A percentile compares a stretch with the other conserved stretches of the same genome.
Evolutionary conservation across 2,113 vertebrate genomes (phyloP).

Genomic region (Agapornis roseicollis): DNA sequence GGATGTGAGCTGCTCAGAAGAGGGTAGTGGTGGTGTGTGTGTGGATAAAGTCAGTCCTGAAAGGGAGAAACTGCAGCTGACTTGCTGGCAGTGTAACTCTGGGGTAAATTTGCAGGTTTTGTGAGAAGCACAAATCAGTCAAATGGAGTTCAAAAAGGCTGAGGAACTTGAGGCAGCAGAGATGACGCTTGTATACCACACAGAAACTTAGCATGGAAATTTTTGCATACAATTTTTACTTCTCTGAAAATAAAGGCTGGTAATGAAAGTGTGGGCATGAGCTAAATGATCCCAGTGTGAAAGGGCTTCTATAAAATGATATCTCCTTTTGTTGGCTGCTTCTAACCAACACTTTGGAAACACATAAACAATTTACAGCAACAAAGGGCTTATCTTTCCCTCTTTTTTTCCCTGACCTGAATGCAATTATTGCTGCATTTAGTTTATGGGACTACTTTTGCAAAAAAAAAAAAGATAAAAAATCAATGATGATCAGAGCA

Average conservation of each 20-base stretch:
- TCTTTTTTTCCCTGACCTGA: background rate
- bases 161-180: background rate
- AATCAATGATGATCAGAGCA: background rate
- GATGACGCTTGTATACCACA: background rate
- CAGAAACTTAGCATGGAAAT: constrained; percentile 7
- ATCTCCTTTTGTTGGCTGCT: constrained; percentile 30
- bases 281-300: constrained; percentile 38
- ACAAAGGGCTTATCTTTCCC: background rate
- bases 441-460: constrained; percentile 29
- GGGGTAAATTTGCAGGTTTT: background rate
- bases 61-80: background rate
- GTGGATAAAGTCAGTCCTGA: accelerated
- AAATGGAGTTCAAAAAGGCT: background rate
- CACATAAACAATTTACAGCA: constrained; percentile 41
- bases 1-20: accelerated
- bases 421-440: constrained; percentile 45
- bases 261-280: constrained; percentile 21
- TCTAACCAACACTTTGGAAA: constrained; percentile 31
- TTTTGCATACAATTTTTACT: constrained; percentile 5
- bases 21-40: accelerated
- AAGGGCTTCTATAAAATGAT: constrained; percentile 17
- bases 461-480: background rate
- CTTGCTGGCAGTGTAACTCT: background rate
- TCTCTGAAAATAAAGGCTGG: constrained; percentile 32
- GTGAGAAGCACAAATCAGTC: background rate